phyloP scores from a whole-genome alignment of 2,888 invertebrate species.

The Drosophila mulleri region DNA sequence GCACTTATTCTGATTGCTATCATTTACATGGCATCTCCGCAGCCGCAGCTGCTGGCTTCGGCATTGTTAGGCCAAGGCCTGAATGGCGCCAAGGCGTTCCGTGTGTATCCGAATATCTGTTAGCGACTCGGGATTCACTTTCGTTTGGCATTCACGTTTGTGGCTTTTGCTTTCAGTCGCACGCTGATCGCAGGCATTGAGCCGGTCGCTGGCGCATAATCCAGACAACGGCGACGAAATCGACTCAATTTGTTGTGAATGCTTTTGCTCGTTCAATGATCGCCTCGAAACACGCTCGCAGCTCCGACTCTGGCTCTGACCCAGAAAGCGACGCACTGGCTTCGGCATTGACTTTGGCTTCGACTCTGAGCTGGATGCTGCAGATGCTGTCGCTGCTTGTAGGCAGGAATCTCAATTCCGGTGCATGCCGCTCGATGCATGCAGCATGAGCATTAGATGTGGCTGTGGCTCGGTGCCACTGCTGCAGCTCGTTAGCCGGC shows the following conservation, averaged over 20 bases:
- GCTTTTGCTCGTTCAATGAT: conserved; percentile 32
- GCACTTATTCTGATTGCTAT: conserved; percentile 78
- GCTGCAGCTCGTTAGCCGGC: conserved; percentile 17
- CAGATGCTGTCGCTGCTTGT: neutral
- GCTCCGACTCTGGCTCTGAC: conserved; percentile 19
- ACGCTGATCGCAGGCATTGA: conserved; percentile 52
- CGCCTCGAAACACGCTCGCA: conserved; percentile 42
- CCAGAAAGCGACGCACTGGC: conserved; percentile 18
- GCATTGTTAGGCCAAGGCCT: conserved; percentile 31
- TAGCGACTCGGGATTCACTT: conserved; percentile 64
- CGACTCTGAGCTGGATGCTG: conserved; percentile 17
- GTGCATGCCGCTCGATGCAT: conserved; percentile 32
- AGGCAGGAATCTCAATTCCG: conserved; percentile 72
- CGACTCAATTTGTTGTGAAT: conserved; percentile 52
- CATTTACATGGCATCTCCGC: conserved; percentile 52
- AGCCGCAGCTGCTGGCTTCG: conserved; percentile 15
- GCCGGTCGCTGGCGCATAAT: conserved; percentile 48
- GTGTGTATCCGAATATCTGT: conserved; percentile 11
- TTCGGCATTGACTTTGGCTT: conserved; percentile 6
- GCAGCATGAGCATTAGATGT: conserved; percentile 51
- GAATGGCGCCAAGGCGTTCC: conserved; percentile 57
- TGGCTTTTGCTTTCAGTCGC: conserved; percentile 69
- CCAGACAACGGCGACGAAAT: conserved; percentile 37
- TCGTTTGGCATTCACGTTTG: conserved; percentile 52
- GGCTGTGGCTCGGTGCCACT: conserved; percentile 11